Evolutionary conservation across 2,797 vertebrate species (phyloP).

Genomic region (Natrix natrix): DNA sequence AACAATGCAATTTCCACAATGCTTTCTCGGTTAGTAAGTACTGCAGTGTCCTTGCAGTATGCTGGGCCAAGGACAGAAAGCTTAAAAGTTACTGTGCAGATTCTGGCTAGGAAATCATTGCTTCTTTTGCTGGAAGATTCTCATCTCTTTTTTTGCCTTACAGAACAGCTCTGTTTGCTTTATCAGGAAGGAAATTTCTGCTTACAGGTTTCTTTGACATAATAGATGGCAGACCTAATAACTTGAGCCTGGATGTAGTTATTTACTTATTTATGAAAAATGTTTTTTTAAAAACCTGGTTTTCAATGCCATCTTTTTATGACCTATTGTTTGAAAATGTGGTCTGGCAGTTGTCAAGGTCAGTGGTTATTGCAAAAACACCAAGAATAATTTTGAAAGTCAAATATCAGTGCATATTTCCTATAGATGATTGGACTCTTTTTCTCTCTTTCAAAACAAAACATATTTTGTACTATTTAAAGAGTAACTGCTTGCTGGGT

Average conservation of each 20-base stretch:
- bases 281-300: not conserved
- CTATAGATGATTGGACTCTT: not conserved
- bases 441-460: not conserved
- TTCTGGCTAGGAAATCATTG: not conserved
- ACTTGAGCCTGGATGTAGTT: not conserved
- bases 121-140: not conserved
- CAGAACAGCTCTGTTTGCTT: not conserved
- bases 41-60: not conserved
- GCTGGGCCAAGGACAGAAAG: not conserved
- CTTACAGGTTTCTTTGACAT: not conserved
- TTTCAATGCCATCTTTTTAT: not conserved
- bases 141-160: not conserved
- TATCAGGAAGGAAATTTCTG: not conserved
- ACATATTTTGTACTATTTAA: not conserved
- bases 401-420: not conserved
- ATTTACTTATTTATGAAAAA: not conserved
- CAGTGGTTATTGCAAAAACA: not conserved
- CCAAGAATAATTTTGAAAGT: not conserved
- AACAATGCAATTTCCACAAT: conserved; percentile 1
- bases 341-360: not conserved
- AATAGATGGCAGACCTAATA: not conserved
- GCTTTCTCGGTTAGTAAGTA: not conserved
- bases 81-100: not conserved
- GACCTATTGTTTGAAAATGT: not conserved
- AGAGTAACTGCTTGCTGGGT: conserved; percentile 1